Base-by-base conservation (phyloP, 2,888 invertebrate genomes). In the Entomobrya proxima region DNA sequence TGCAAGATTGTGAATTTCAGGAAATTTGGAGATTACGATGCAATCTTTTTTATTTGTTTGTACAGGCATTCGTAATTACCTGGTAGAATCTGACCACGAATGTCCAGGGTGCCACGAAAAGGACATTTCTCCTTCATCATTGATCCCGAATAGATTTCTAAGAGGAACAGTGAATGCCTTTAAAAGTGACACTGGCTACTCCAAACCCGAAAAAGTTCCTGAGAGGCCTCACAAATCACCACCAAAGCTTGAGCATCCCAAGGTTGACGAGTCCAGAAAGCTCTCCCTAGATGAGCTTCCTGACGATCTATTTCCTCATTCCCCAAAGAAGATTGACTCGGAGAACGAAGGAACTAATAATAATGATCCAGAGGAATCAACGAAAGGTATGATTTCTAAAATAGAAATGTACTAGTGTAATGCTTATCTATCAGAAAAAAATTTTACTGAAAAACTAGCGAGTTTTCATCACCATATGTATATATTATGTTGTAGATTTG, bases 51-150 rank as follows among this genome's bases (percentile, higher is more conserved):
- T 40, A 61, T 47, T 40, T 2, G 15, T 69, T 55, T 11, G 24
- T 91, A 4, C 91, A 97, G 97, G 97, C 93, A 96, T 98, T 85
- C 94, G 98, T 88, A 96, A 95, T 86, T 95, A 95, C 64, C 93
- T 98, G 69, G 92, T 98, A 81, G 98, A 98, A 91, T 97, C 97
- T 0, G 98, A 98, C 91, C 97, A 97, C 91, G 96, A 97, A 91
- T 98, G 98, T 92, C 98, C 98, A 0, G 96, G 97, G 91, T 98
- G 98, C 91, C 95, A 96, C 84, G 97, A 98, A 91, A 96, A 96
- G 90, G 97, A 97, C 91, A 96, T 98, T 64, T 96, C 97, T 0
- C 98, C 98, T 0, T 97, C 96, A 69, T 97, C 96, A 0, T 93
- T 98, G 55, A 98, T 98, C 90, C 98, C 98, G 2, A 98, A 98